Conservation (phyloP, 2,888 invertebrate genomes). For the Meta bourneti region DNA sequence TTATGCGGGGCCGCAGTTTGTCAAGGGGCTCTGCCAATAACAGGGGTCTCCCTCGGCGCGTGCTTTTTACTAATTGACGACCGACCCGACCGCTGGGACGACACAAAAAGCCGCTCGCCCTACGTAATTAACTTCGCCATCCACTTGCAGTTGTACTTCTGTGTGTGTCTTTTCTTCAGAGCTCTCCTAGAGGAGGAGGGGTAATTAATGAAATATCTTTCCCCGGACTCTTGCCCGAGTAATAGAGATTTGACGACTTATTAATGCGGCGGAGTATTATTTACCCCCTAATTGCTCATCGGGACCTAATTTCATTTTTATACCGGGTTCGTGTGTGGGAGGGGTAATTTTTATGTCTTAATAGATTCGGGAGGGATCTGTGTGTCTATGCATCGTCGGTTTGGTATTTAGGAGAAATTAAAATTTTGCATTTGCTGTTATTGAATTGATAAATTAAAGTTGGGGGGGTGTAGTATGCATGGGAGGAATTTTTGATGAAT, state of each 20-base stretch:
- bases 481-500: not conserved
- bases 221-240: conserved; percentile 21
- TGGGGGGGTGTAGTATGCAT: not conserved
- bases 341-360: too few relatives aligned
- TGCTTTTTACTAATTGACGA: conserved; percentile 75
- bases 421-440: not conserved
- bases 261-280: conserved; percentile 52
- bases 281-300: conserved; percentile 18
- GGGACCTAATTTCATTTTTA: conserved; percentile 1
- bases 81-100: conserved; percentile 19
- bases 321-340: not conserved
- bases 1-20: conserved; percentile 71
- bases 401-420: not conserved
- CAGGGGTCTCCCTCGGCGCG: conserved; percentile 36
- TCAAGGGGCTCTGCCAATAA: conserved; percentile 75
- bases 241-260: conserved; percentile 53
- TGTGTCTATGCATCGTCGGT: not conserved
- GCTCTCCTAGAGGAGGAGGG: not conserved
- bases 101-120: conserved; percentile 51
- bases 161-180: conserved; percentile 25
- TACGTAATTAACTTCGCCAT: conserved; percentile 68
- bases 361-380: not conserved
- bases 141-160: conserved; percentile 34
- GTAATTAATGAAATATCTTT: conserved; percentile 67
- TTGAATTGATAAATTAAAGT: not conserved